Conservation (phyloP, 1,140 invertebrate species). For the Marisa cornuarietis region DNA sequence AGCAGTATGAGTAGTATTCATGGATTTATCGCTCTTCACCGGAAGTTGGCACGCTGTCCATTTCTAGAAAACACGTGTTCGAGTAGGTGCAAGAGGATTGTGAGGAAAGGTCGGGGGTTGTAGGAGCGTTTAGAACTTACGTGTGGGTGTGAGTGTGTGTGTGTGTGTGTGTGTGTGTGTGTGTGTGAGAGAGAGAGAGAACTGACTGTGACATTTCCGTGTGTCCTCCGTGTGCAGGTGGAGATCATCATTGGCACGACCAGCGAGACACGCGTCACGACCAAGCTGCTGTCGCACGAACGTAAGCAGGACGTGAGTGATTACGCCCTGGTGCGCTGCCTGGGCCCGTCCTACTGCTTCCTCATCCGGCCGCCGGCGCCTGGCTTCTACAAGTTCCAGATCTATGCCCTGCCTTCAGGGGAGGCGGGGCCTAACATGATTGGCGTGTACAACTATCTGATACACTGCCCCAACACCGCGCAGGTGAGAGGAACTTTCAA, state of each 20-base stretch:
- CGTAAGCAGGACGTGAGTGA: conserved; percentile 53
- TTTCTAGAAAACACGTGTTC: too few species aligned
- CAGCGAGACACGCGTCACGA: conserved; percentile 44
- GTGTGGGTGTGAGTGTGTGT: too few species aligned
- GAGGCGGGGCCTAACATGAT: conserved; percentile 62
- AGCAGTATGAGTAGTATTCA: too few species aligned
- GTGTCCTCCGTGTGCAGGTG: conserved; percentile 27
- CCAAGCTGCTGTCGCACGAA: conserved; percentile 53
- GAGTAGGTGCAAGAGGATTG: too few species aligned
- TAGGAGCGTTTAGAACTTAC: too few species aligned
- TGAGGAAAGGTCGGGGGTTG: too few species aligned
- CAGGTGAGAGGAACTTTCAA: too few species aligned
- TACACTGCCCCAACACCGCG: conserved; percentile 46
- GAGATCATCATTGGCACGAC: conserved; percentile 54
- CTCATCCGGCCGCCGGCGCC: conserved; percentile 51
- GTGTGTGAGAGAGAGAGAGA: too few species aligned
- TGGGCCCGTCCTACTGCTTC: conserved; percentile 49
- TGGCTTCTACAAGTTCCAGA: conserved; percentile 65
- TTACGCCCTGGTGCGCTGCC: conserved; percentile 46
- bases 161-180: not conserved
- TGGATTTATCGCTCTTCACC: too few species aligned
- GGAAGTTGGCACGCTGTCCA: too few species aligned
- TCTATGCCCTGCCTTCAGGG: conserved; percentile 61
- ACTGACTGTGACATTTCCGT: not conserved
- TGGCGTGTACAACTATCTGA: conserved; percentile 65